Base-by-base conservation (phyloP, 2,797 vertebrate genomes). In the Peromyscus nudipes region DNA sequence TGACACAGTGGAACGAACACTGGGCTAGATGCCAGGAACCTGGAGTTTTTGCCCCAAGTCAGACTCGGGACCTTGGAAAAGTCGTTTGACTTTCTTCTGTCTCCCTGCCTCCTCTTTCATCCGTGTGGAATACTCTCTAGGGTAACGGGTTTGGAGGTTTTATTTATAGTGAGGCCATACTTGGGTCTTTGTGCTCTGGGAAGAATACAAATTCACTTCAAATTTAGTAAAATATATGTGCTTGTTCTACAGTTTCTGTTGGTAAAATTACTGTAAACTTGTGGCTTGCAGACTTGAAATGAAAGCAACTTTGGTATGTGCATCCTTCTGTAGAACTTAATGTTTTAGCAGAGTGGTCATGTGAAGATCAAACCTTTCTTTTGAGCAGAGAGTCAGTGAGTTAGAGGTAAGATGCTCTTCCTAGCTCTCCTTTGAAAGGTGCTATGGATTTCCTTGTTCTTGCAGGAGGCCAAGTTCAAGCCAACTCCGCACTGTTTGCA, bases 61-160 rank as follows among this genome's bases (percentile, higher is more conserved):
- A 3, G 85, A 92, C 75, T 64, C 13, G 34, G 86, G 91, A 95
- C 96, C 95, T 97, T 97, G 92, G 94, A 77, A 92, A 96, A 90
- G 97, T 96, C 86, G 43, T 62, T 84, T 46, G 80, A 82, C 86
- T 94, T 91, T 96, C 23, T 89, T 65, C 65, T 97, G 37, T 62
- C 37, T 16, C 17, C 52, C 16, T 6, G 75, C 71, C 43, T 8
- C 62, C 81, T n/a, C 76, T 91, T 91, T 86, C 80, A 86, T 49
- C 25, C 49, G 80, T 40, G 0, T 5, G 64, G 17, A 17, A 19
- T 13, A 60, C 16, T n/a, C 17, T 25, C 1, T 0, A 1, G 73
- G 76, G 11, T 80, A 23, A 37, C 13, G 12, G 31, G 25, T 91
- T 90, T 55, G 69, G 93, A 93, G 55, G 40, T 94, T 97, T 92